A percentile compares a stretch with the other conserved stretches of the same genome.
phyloP scores from a whole-genome alignment of 2,113 vertebrate species.

The Asarcornis scutulata region DNA sequence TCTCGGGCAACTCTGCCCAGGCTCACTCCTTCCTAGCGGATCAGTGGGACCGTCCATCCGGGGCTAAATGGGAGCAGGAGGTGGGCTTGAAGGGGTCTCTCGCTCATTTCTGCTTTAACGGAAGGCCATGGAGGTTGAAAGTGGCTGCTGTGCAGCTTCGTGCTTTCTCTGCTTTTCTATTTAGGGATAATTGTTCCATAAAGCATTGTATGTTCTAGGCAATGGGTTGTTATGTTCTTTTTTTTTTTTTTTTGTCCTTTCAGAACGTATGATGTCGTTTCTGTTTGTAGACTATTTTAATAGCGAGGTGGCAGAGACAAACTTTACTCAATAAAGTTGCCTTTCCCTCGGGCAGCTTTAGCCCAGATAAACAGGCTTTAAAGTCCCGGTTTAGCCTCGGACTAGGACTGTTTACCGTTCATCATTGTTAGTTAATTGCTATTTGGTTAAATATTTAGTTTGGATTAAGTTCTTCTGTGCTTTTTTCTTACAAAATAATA shows the following conservation, averaged over 20 bases:
- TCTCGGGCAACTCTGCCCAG: fast-evolving
- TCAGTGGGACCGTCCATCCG: fast-evolving
- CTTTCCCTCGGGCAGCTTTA: conserved; percentile 41
- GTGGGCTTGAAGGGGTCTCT: background rate
- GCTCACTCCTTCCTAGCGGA: background rate
- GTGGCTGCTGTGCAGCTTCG: fast-evolving
- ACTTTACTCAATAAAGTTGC: conserved; percentile 52
- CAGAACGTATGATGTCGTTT: background rate
- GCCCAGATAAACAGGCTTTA: conserved; percentile 38
- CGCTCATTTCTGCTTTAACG: fast-evolving
- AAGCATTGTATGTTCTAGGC: fast-evolving
- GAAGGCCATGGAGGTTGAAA: background rate
- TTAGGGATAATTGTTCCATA: background rate
- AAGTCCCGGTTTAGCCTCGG: conserved; percentile 18
- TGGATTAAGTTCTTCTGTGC: conserved; percentile 27
- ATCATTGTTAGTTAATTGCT: conserved; percentile 52
- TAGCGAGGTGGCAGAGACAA: background rate
- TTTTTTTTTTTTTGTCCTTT: background rate
- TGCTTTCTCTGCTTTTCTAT: background rate
- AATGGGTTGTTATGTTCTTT: background rate
- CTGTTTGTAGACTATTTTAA: background rate
- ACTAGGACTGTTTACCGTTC: conserved; percentile 23
- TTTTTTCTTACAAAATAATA: conserved; percentile 28
- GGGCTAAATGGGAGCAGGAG: fast-evolving
- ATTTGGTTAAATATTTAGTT: conserved; percentile 55